Conservation (phyloP, 2,113 vertebrate species). For the Halichoerus grypus region DNA sequence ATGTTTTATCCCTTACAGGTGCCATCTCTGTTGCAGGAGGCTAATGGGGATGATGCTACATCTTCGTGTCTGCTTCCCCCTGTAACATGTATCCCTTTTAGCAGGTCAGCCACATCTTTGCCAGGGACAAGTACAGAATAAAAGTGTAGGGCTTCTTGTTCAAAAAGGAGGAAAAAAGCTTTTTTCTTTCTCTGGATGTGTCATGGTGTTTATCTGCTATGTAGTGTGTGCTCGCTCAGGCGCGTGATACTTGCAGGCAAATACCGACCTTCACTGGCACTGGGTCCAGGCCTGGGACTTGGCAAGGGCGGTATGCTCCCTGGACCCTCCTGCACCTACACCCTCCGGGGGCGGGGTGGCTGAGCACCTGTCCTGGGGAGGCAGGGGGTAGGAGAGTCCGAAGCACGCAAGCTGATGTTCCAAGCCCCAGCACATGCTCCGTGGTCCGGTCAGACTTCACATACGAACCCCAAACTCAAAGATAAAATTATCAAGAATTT, state of each 20-base stretch:
- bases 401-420: background rate
- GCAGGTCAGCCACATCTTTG: too few species aligned
- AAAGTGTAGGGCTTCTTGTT: background rate
- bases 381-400: accelerated
- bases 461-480: background rate
- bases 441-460: background rate
- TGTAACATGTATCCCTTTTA: background rate
- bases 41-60: accelerated
- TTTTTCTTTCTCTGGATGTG: background rate
- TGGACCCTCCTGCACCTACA: accelerated
- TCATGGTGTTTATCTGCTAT: background rate
- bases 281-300: accelerated
- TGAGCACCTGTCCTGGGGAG: background rate
- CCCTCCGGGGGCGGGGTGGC: accelerated
- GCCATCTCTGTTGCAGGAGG: background rate
- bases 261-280: background rate
- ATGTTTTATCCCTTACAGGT: too few species aligned
- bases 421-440: accelerated
- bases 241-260: accelerated
- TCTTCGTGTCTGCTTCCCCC: background rate
- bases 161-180: background rate
- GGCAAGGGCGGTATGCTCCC: accelerated
- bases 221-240: accelerated
- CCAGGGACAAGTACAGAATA: background rate
- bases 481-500: background rate